Evolutionary conservation across 2,113 vertebrate genomes (phyloP).

Genomic region (Thalassarche chlororhynchos): DNA sequence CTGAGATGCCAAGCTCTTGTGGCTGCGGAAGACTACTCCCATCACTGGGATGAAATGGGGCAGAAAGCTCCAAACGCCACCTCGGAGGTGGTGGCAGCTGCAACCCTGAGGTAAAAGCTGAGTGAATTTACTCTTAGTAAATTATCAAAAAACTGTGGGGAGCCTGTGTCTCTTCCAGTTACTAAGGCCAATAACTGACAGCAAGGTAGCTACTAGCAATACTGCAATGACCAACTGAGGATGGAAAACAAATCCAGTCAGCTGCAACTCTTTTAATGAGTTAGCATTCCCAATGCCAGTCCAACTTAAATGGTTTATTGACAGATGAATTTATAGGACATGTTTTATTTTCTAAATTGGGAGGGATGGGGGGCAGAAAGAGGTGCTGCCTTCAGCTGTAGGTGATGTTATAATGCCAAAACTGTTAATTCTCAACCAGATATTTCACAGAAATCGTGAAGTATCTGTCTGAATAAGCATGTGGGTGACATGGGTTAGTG

Average conservation of each 20-base stretch:
- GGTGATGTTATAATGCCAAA: not conserved
- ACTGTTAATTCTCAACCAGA: not conserved
- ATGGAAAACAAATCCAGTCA: not conserved
- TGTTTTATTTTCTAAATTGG: not conserved
- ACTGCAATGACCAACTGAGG: not conserved
- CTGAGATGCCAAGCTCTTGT: not conserved
- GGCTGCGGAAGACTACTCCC: not conserved
- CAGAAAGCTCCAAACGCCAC: not conserved
- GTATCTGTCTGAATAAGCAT: not conserved
- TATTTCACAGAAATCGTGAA: not conserved
- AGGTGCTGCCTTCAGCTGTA: not conserved
- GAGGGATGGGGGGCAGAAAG: rapidly evolving
- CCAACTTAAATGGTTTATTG: not conserved
- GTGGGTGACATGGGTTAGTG: not conserved
- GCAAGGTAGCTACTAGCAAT: not conserved
- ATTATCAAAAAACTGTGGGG: not conserved
- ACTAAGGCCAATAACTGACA: not conserved
- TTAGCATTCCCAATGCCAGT: not conserved
- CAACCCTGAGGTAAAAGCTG: not conserved
- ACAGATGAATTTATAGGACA: not conserved
- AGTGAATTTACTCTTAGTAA: not conserved
- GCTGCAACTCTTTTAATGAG: not conserved
- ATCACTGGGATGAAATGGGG: not conserved
- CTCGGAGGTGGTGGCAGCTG: not conserved
- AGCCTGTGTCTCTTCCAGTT: not conserved